A percentile compares a stretch with the other conserved stretches of the same genome.
These are phyloP conservation scores for Centroberyx gerrardi DNA, from an alignment of 2,797 vertebrate genomes.

Conservation along the genomic window DNA sequence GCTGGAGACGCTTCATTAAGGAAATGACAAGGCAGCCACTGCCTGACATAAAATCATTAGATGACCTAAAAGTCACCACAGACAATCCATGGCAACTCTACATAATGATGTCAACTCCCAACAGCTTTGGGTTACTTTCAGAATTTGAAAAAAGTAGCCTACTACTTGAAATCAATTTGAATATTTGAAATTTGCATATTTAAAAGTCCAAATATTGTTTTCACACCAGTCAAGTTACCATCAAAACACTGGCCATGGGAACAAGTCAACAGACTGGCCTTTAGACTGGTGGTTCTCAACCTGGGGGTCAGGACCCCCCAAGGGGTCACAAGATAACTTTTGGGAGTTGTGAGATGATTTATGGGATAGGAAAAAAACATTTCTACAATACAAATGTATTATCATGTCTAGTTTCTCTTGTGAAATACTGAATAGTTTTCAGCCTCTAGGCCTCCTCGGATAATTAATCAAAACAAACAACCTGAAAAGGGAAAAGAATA, in stretches of 20 bases:
- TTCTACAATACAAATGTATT: too few species aligned
- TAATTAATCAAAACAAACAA: too few species aligned
- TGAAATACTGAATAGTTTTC: too few species aligned
- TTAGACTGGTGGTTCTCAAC: neutral
- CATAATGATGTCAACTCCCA: neutral
- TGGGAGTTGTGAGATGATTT: too few species aligned
- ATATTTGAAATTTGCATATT: neutral
- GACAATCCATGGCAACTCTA: neutral
- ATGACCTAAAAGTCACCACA: slow-evolving; percentile 4
- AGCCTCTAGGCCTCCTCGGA: too few species aligned
- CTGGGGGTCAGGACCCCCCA: too few species aligned
- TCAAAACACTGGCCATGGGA: neutral
- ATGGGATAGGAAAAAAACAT: too few species aligned
- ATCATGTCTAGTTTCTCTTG: too few species aligned
- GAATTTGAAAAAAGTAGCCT: too few species aligned
- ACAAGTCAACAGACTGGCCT: slow-evolving; percentile 20
- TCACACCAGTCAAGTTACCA: neutral
- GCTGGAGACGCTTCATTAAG: slow-evolving; percentile 44
- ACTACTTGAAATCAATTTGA: too few species aligned
- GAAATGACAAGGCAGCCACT: slow-evolving; percentile 3
- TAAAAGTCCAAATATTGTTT: neutral
- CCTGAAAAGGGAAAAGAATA: too few species aligned
- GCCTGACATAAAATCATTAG: neutral
- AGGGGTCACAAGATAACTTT: too few species aligned
- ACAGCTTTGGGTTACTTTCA: neutral